Conservation (phyloP, 2,113 vertebrate species). For the Urocitellus parryii region DNA sequence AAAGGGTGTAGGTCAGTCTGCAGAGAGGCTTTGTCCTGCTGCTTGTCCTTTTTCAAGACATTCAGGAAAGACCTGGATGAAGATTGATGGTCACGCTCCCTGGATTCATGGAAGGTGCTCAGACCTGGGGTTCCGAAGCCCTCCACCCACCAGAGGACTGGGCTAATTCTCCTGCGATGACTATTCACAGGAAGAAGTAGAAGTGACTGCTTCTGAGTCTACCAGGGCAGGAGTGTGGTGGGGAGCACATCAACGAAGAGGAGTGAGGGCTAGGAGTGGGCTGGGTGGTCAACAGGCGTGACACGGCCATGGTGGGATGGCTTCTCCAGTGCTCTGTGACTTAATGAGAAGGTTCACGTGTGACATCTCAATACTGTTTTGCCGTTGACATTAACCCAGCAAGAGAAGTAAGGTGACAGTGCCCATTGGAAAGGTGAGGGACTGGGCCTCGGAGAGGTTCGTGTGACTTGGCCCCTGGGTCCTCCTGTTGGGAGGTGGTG, state of each 20-base stretch:
- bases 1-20: neutral
- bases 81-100: neutral
- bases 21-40: neutral
- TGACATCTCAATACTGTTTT: neutral
- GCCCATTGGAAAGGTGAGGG: neutral
- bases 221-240: neutral
- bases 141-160: neutral
- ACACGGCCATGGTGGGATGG: rapidly evolving
- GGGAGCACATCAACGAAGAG: neutral
- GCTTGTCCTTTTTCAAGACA: neutral
- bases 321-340: neutral
- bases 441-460: neutral
- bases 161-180: neutral
- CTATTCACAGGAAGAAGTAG: neutral
- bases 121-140: neutral
- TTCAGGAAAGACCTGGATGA: neutral
- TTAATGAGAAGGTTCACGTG: neutral
- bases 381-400: neutral
- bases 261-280: neutral
- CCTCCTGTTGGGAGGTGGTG: neutral
- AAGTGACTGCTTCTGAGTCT: neutral
- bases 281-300: neutral
- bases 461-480: neutral
- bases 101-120: neutral
- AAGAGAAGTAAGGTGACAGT: neutral